phyloP scores from a whole-genome alignment of 2,888 invertebrate species.

The Lithophane semibrunnea region DNA sequence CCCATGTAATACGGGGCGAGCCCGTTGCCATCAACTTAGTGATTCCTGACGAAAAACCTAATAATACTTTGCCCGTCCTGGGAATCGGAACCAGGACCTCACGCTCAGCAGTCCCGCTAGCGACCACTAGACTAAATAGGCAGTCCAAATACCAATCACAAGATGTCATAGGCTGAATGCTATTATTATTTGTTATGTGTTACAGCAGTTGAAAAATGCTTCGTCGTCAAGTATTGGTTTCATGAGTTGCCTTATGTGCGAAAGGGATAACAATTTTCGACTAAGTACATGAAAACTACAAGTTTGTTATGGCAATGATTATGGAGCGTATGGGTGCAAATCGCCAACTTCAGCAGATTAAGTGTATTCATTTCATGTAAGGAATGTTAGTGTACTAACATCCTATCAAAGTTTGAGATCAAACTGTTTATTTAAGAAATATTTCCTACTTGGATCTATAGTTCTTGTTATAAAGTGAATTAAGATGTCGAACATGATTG shows the following conservation, averaged over 20 bases:
- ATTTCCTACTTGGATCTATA: background rate
- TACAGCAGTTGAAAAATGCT: background rate
- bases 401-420: no score
- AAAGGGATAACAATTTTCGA: background rate
- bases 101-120: no score
- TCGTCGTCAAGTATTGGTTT: background rate
- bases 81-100: background rate
- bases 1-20: background rate
- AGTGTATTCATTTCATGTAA: background rate
- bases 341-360: background rate
- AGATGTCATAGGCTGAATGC: background rate
- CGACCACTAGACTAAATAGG: background rate
- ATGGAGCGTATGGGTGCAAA: background rate
- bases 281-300: background rate
- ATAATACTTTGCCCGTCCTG: background rate
- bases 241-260: constrained; percentile 1
- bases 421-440: background rate
- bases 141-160: background rate
- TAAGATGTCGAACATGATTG: background rate
- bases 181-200: background rate
- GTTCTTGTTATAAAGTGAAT: background rate
- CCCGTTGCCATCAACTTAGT: background rate
- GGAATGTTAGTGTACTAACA: background rate
- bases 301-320: background rate
- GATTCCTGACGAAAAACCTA: no score